These are phyloP conservation scores for Typhlomys cinereus DNA, from an alignment of 2,113 vertebrate genomes.

Conservation along the genomic window DNA sequence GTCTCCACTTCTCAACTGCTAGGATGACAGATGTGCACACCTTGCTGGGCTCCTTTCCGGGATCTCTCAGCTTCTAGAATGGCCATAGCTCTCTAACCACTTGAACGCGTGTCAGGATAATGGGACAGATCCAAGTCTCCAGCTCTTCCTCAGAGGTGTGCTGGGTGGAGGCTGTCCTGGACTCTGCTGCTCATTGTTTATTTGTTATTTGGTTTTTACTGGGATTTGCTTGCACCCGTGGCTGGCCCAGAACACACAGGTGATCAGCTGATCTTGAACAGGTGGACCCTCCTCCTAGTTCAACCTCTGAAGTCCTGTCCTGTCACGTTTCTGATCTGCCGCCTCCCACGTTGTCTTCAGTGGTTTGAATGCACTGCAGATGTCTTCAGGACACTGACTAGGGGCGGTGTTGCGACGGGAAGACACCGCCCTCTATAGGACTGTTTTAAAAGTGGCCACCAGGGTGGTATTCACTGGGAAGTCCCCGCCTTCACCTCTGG, in stretches of 20 bases:
- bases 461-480: background rate
- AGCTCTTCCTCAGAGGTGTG: background rate
- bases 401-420: background rate
- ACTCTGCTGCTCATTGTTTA: background rate
- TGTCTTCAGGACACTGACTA: background rate
- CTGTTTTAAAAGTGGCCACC: background rate
- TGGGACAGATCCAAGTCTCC: background rate
- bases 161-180: no score
- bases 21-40: background rate
- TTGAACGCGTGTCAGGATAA: background rate
- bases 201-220: background rate
- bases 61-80: background rate
- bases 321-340: background rate
- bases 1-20: background rate
- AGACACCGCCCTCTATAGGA: conserved; percentile 61
- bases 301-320: background rate
- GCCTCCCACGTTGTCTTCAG: background rate
- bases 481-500: no score
- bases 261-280: background rate
- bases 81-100: background rate
- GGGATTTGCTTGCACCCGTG: background rate
- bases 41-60: background rate
- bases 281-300: no score
- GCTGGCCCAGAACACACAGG: background rate
- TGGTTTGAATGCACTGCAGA: background rate